Percentiles rank a stretch among this genome's conserved stretches.
Evolutionary conservation across 2,888 invertebrate genomes (phyloP).

Genomic region (Caenorhabditis sp.): DNA sequence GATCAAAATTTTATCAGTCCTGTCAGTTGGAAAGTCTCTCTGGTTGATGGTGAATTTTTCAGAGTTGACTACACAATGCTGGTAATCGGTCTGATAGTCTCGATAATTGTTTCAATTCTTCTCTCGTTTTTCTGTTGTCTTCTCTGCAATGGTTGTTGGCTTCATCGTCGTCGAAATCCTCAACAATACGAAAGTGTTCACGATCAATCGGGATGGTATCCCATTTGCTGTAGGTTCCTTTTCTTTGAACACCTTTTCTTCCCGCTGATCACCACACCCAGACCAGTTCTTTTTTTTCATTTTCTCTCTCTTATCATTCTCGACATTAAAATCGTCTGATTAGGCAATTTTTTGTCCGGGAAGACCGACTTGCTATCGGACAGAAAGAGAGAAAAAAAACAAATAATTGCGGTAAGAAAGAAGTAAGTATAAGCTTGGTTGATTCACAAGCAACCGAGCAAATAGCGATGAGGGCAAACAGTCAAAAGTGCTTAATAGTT

Average conservation of each 20-base stretch:
- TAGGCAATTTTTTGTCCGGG: no score
- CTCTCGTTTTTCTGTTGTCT: conserved; percentile 67
- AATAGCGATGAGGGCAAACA: not conserved
- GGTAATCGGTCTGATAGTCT: conserved; percentile 67
- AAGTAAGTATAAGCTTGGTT: no score
- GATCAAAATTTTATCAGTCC: no score
- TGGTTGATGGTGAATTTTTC: no score
- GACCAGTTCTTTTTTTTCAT: not conserved
- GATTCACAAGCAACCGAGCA: not conserved
- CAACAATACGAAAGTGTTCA: conserved; percentile 68
- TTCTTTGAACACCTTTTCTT: not conserved
- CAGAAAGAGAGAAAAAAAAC: no score
- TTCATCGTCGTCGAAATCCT: conserved; percentile 68
- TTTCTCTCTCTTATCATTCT: not conserved
- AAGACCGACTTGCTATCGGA: no score
- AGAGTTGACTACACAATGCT: conserved; percentile 69
- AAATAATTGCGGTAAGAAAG: no score
- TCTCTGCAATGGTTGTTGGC: conserved; percentile 70
- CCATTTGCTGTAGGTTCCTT: conserved; percentile 66
- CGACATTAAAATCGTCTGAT: not conserved
- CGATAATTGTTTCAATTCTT: conserved; percentile 62
- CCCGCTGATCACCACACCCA: not conserved
- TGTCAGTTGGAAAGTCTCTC: no score
- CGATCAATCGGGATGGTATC: conserved; percentile 64
- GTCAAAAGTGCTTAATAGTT: not conserved